Evolutionary conservation across 2,113 vertebrate genomes (phyloP), one percentile per base, ranked within the genome.

Genomic region (Coreoperca whiteheadi): DNA sequence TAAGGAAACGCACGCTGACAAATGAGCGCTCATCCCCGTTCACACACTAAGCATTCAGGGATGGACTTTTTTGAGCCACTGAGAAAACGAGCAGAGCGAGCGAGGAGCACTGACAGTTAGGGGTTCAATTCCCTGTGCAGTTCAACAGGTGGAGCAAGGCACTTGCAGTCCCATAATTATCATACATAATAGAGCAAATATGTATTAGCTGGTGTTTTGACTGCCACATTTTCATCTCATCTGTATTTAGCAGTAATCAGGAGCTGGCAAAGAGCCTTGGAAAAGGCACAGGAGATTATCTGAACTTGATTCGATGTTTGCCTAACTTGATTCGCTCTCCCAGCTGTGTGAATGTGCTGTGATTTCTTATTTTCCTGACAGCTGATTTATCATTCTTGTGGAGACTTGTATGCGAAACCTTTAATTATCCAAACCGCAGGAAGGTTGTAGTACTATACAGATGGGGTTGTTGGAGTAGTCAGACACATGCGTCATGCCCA

Each of bases 1-100:
- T 18, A 41, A 74, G 83, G 63, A 84, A 84, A 87, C 76, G 75
- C 71, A 76, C 77, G 4, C 57, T 68, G 74, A 80, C 68, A 78
- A 87, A 66, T 5, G 1, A 28, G 72, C 2, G 5, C 41, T 64
- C 43, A 51, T 43, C 74, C 48, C 30, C 6, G 2, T 48, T n/a
- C 56, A n/a, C 43, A n/a, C 43, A 43, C 37, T 53, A 70, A 78
- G 60, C 48, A 8, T 39, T 56, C 59, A 51, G 41, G 41, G 61
- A 80, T 74, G 2, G 63, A 82, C n/a, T n/a, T 87, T 86, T 77
- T 54, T 32, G 75, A 57, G 63, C 23, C 6, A 32, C 51, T 59
- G n/a, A 77, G n/a, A 54, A 30, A 65, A n/a, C 41, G 25, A 81
- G n/a, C 37, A 48, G 59, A 39, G 46, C 5, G 20, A 53, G 16